Evolutionary conservation across 2,113 vertebrate species (phyloP).

Genomic region (Ceyx melanurus): DNA sequence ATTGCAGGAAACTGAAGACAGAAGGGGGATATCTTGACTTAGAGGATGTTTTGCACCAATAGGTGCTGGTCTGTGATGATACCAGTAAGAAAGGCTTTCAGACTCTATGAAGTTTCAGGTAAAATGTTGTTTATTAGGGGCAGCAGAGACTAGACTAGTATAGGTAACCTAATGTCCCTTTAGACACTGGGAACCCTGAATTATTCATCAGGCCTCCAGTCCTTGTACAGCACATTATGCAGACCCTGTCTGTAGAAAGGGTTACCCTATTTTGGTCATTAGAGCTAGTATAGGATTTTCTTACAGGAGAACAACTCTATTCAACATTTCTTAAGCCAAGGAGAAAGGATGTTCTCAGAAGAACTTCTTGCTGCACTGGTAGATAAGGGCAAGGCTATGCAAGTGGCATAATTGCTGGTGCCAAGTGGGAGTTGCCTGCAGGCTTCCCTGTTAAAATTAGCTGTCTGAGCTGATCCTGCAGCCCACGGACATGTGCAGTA

Average conservation of each 20-base stretch:
- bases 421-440: not conserved
- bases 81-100: not conserved
- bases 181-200: not conserved
- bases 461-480: not conserved
- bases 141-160: not conserved
- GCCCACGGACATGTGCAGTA: not conserved
- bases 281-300: not conserved
- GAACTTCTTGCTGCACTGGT: not conserved
- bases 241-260: not conserved
- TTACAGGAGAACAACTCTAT: not conserved
- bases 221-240: rapidly evolving
- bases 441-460: not conserved
- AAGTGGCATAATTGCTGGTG: not conserved
- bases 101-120: not conserved
- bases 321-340: not conserved
- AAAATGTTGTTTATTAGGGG: not conserved
- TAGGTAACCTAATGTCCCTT: not conserved
- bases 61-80: not conserved
- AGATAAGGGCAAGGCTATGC: not conserved
- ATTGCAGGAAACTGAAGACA: not conserved
- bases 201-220: not conserved
- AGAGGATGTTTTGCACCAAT: not conserved
- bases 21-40: not conserved
- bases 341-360: not conserved
- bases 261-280: not conserved